phyloP scores from a whole-genome alignment of 2,797 vertebrate species.

The Emys orbicularis region DNA sequence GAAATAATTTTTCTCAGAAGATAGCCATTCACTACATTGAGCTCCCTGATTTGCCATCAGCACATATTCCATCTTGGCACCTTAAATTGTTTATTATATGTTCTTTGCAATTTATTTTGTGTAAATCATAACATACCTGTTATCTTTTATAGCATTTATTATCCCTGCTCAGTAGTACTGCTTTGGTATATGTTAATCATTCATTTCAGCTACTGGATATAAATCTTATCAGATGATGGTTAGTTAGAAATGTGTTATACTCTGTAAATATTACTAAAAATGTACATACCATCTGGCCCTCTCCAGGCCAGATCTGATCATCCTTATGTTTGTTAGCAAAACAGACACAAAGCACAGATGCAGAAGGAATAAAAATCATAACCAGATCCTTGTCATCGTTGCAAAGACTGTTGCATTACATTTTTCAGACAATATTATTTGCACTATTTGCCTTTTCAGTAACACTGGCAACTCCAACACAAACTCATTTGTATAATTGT shows the following conservation, averaged over 20 bases:
- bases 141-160: background rate
- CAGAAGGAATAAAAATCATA: background rate
- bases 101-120: slow-evolving; percentile 1
- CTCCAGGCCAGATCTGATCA: background rate
- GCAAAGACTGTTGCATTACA: background rate
- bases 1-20: slow-evolving; percentile 18
- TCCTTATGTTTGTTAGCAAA: background rate
- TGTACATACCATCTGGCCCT: background rate
- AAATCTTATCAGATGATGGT: background rate
- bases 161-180: background rate
- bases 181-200: background rate
- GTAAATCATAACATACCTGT: background rate
- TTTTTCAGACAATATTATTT: background rate
- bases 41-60: background rate
- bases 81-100: slow-evolving; percentile 5
- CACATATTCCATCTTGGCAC: background rate
- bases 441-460: background rate
- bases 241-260: background rate
- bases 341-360: background rate
- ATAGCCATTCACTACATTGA: background rate
- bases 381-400: background rate
- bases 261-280: background rate
- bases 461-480: background rate
- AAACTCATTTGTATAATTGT: background rate
- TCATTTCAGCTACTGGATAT: background rate